A percentile compares a stretch with the other conserved stretches of the same genome.
phyloP scores from a whole-genome alignment of 2,888 invertebrate species.

The Eupithecia dodoneata region DNA sequence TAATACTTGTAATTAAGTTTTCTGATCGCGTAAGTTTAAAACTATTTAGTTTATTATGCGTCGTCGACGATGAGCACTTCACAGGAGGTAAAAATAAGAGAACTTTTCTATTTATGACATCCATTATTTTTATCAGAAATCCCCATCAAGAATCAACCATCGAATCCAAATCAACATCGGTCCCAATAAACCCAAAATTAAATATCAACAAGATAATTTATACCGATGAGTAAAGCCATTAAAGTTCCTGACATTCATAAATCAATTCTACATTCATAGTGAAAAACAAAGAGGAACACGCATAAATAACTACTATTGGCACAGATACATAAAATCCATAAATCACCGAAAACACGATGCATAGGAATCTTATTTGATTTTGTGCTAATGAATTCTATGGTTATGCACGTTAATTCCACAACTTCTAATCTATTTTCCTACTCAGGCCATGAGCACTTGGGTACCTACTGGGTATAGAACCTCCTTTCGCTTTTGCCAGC shows the following conservation, averaged over 20 bases:
- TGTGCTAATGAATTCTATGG: conserved; percentile 10
- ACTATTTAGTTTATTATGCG: too few relatives aligned
- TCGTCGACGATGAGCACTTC: too few relatives aligned
- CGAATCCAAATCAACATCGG: neutral
- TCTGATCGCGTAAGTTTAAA: too few relatives aligned
- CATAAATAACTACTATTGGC: conserved; percentile 40
- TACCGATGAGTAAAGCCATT: neutral
- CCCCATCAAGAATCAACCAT: neutral
- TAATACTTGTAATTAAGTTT: too few relatives aligned
- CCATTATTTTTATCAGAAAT: neutral
- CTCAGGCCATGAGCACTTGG: too few relatives aligned
- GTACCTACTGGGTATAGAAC: too few relatives aligned
- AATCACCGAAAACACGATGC: conserved; percentile 33
- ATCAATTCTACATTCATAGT: conserved; percentile 16
- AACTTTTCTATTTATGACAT: neutral
- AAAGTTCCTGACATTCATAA: conserved; percentile 11
- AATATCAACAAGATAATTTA: neutral
- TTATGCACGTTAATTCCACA: neutral
- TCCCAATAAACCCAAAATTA: neutral
- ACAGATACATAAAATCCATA: conserved; percentile 44
- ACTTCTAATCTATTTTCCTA: neutral
- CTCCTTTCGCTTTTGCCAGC: too few relatives aligned
- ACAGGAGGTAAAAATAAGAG: too few relatives aligned
- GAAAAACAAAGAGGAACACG: conserved; percentile 35
- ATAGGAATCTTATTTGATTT: conserved; percentile 11